phyloP scores from a whole-genome alignment of 1,140 invertebrate species.

The Oedothorax gibbosus region DNA sequence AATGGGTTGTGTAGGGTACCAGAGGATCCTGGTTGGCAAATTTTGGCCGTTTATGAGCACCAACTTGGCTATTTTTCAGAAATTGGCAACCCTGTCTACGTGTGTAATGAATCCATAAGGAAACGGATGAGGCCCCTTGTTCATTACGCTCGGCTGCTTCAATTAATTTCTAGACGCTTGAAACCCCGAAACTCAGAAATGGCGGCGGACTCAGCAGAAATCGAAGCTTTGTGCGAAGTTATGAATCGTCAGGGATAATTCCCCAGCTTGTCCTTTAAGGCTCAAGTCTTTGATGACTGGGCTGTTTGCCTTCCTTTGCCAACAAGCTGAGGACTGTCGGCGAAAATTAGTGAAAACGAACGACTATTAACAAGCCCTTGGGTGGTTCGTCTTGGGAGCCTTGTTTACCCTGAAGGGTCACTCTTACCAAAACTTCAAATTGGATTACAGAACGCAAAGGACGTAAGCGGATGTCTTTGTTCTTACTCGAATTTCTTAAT shows the following conservation, averaged over 20 bases:
- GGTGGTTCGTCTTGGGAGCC: background rate
- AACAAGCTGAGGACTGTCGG: conserved; percentile 16
- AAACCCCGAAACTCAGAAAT: conserved; percentile 2
- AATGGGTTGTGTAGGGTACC: no score
- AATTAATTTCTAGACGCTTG: conserved; percentile 41
- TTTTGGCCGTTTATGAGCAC: no score
- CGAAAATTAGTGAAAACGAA: conserved; percentile 41
- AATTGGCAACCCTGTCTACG: no score
- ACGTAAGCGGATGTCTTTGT: no score
- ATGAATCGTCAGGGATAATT: conserved; percentile 28
- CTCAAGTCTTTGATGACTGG: conserved; percentile 30
- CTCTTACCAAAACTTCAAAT: no score
- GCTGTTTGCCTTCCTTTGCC: conserved; percentile 31
- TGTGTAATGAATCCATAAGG: conserved; percentile 28
- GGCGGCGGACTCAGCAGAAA: conserved; percentile 46
- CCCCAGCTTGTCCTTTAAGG: conserved; percentile 21
- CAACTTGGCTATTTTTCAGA: no score
- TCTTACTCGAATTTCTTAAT: no score
- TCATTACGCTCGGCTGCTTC: conserved; percentile 43
- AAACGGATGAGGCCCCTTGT: conserved; percentile 14
- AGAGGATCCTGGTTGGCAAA: no score
- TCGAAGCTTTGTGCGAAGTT: conserved; percentile 43
- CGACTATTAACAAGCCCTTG: conserved; percentile 41
- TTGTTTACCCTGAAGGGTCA: no score
- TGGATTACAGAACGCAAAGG: no score